Evolutionary conservation across 2,888 invertebrate genomes (phyloP), one percentile per base, ranked within the genome.

Genomic region (Tuta absoluta): DNA sequence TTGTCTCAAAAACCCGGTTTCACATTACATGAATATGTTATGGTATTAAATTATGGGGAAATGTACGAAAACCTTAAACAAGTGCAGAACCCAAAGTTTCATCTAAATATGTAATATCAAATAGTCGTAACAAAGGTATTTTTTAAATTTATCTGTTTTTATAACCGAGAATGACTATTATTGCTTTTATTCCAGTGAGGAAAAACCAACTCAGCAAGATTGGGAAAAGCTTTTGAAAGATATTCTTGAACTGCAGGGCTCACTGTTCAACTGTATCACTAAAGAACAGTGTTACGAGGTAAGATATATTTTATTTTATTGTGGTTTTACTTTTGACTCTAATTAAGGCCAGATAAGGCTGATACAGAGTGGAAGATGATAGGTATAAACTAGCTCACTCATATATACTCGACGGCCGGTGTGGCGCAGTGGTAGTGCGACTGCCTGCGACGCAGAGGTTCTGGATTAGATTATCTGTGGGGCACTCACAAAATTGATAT

Each of bases 191-290:
- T 76, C 5, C 68, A 89, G 89, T 0, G 81, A 80, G 12, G 80
- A 82, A 21, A 87, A 85, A 65, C 85, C 87, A 0, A 81, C 82
- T 0, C 85, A 78, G 24, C 80, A 81, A 17, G 93, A 94, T 65
- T 95, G 95, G 95, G 92, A 93, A 64, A 89, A 92, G 67, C 82
- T 96, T n/a, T 85, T 95, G 33, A 92, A 93, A 68, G 95, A 95
- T 71, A 91, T 95, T 71, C 83, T 95, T 60, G 93, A 94, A 62
- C 84, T 95, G 63, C 95, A 94, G 70, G 86, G 92, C 37, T 91
- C 93, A 28, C 88, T 94, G 17, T 95, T 95, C 73, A 78, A 78
- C 0, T 93, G 92, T 69, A 79, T 95, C 21, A 84, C 92, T 11
- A 84, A 90, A 64, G 92, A 93, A 70, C 79, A 91, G 57, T 94